Evolutionary conservation across 2,797 vertebrate species (phyloP).

Genomic region (Knipowitschia caucasica): DNA sequence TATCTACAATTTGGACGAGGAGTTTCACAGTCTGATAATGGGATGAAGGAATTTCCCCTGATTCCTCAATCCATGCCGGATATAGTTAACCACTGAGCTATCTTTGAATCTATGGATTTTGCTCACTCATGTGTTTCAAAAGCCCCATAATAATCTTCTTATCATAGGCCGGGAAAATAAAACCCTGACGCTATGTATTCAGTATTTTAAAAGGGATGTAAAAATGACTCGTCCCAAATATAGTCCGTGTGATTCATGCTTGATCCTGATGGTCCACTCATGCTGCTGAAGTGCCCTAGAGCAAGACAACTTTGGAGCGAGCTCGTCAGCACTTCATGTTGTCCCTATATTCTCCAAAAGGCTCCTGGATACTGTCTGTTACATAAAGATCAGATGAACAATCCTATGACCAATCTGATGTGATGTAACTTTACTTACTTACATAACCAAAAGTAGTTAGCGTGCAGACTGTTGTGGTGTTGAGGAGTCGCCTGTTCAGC

Average conservation of each 20-base stretch:
- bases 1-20: no score
- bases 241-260: constrained; percentile 25
- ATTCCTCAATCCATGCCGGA: no score
- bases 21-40: no score
- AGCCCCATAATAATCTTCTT: no score
- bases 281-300: constrained; percentile 21
- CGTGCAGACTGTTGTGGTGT: no score
- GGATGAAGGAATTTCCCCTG: no score
- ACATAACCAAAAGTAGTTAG: neutral
- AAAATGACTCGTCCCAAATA: constrained; percentile 1
- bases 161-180: neutral
- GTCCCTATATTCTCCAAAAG: neutral
- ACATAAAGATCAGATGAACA: constrained; percentile 1
- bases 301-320: constrained; percentile 11
- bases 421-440: neutral
- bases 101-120: no score
- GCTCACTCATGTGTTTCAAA: no score
- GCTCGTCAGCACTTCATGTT: constrained; percentile 15
- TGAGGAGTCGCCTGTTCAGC: no score
- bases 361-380: neutral
- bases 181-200: neutral
- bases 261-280: constrained; percentile 11
- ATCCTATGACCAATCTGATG: neutral
- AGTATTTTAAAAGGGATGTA: neutral
- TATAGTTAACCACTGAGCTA: no score